Base-by-base conservation (phyloP, 2,113 vertebrate genomes). In the Apteryx mantelli region DNA sequence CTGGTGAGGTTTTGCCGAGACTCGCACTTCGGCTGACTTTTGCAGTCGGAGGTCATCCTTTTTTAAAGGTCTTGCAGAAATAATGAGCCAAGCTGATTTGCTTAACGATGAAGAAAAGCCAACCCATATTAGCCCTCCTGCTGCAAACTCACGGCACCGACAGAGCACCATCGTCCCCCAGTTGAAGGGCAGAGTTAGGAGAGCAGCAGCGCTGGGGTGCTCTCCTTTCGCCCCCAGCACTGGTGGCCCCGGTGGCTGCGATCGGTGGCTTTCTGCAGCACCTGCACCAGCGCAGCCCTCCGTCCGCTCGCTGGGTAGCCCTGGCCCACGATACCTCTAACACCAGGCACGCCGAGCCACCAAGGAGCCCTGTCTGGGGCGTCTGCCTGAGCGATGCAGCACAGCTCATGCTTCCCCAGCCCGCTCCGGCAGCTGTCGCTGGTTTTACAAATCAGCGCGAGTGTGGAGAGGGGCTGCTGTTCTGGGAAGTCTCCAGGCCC, bases 111-210 rank as follows among this genome's bases (percentile, higher is more conserved):
- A 44, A 69, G 48, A 80, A 52, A 66, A 69, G 38, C 81, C 64
- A 82, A 20, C 11, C 9, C 0, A 0, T 28, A 4, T 18, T 34
- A 2, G 1, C 26, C 30, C 16, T 58, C 55, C 75, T 48, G 55
- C 26, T 76, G n/a, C 42, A 17, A 44, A 19, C 7, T 1, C 50
- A 11, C 2, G 7, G 76, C 56, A 25, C 48, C 42, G 58, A 5
- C 9, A 16, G 19, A 91, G 40, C 38, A 61, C 17, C 50, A 9
- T 1, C 3, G 5, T 18, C 24, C 42, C 16, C 25, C 11, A 2
- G 26, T 21, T 8, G 8, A 42, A 19, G 21, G 26, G 34, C 42
- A 75, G 69, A 17, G 32, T 7, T 17, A 20, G 26, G 20, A 63
- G 18, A 48, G 50, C n/a, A 16, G 34, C 25, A 18, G 42, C 36